Evolutionary conservation across 2,113 vertebrate genomes (phyloP), one percentile per base, ranked within the genome.

Genomic region (Cervus canadensis): DNA sequence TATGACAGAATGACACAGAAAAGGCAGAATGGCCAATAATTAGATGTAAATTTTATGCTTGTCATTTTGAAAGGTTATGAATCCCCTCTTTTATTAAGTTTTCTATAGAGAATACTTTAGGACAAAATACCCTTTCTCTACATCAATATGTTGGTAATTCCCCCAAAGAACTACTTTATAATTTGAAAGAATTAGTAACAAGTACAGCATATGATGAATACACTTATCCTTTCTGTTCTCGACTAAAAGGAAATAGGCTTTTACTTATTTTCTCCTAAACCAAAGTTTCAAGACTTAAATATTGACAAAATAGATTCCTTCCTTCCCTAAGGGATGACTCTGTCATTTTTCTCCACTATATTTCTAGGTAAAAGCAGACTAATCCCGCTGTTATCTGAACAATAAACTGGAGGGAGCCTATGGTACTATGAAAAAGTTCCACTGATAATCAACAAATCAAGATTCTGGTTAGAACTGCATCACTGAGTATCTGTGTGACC

Each of bases 31-130:
- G 95, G 87, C 89, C 87, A 87, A 74, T 95, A 96, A 97, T 96
- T 96, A 95, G 76, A 92, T 97, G 94, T 57, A 95, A 87, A 96
- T 95, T 87, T 91, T 36, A 87, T 93, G 92, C 87, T 93, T 96
- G 97, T 96, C 54, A 11, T 86, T 95, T 89, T 81, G 78, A 97
- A 96, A 98, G 96, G 94, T 95, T 95, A 50, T 93, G 83, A 97
- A 93, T 97, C 57, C 81, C 54, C 86, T 84, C 94, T 79, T 96
- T 91, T 78, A 78, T 78, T 54, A 71, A 48, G 17, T 88, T 96
- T 89, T 97, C 94, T 95, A 82, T 67, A 78, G 95, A 91, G 87
- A 82, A 64, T 93, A 54, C 84, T 95, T 89, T 45, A 78, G 78
- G 78, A 95, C 81, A 95, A 56, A 95, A 79, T 87, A n/a, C 21